Conservation (phyloP, 64 coral and sea anemone genomes). For the Porites australiensis region DNA sequence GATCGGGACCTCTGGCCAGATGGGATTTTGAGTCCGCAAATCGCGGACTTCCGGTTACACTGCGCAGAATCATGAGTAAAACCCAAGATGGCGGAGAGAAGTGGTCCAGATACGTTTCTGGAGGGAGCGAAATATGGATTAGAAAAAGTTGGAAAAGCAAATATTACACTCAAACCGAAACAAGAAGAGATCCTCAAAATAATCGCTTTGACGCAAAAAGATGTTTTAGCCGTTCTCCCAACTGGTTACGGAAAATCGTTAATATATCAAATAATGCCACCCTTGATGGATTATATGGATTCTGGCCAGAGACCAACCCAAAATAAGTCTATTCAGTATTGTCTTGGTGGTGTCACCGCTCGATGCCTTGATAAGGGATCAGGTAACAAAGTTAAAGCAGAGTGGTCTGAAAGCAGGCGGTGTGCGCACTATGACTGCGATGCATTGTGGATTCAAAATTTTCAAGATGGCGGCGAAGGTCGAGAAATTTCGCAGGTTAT, state of each 20-base stretch:
- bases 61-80: conserved; percentile 4
- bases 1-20: too few relatives aligned
- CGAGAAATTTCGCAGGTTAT: too few relatives aligned
- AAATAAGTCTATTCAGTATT: conserved; percentile 10
- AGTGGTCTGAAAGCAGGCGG: not conserved
- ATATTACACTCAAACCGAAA: not conserved
- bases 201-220: conserved; percentile 6
- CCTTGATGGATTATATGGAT: conserved; percentile 11
- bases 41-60: conserved; percentile 11
- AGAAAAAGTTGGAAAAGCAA: conserved; percentile 6
- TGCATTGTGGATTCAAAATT: too few relatives aligned
- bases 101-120: conserved; percentile 16
- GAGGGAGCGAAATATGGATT: not conserved
- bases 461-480: too few relatives aligned
- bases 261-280: conserved; percentile 59
- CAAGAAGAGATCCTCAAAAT: not conserved
- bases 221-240: conserved; percentile 38
- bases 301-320: not conserved
- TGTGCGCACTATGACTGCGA: too few relatives aligned
- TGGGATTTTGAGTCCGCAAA: too few relatives aligned
- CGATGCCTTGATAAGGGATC: conserved; percentile 49
- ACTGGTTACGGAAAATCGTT: conserved; percentile 58
- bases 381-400: conserved; percentile 39
- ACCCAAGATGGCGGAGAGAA: not conserved
- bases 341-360: conserved; percentile 48